Conservation (phyloP, 2,113 vertebrate species). For the Pyxicephalus adspersus region DNA sequence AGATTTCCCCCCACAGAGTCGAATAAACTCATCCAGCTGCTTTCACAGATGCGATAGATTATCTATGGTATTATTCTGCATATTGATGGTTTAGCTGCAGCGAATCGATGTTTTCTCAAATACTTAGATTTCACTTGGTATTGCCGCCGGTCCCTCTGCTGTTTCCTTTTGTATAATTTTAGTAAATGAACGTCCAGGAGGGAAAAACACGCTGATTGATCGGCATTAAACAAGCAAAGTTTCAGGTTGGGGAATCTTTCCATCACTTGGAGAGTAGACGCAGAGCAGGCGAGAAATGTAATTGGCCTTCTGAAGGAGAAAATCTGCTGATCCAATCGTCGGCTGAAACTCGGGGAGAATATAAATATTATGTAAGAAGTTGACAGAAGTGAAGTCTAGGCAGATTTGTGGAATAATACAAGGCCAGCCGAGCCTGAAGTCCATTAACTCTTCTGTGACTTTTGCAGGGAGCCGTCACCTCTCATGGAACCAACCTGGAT, state of each 20-base stretch:
- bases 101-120: too few relatives aligned
- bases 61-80: too few relatives aligned
- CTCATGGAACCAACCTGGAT: slow-evolving; percentile 84
- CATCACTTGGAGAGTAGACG: background rate
- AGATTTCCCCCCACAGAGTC: too few relatives aligned
- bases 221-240: too few relatives aligned
- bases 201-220: too few relatives aligned
- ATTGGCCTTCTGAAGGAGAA: background rate
- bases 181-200: too few relatives aligned
- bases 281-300: background rate
- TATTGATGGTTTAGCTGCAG: too few relatives aligned
- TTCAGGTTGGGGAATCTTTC: background rate
- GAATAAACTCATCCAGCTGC: too few relatives aligned
- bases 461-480: slow-evolving; percentile 77
- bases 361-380: background rate
- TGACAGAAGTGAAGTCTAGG: background rate
- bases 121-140: too few relatives aligned
- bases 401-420: background rate
- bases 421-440: background rate
- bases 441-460: slow-evolving; percentile 3
- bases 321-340: slow-evolving; percentile 14
- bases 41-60: too few relatives aligned
- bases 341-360: background rate
- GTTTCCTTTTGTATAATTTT: too few relatives aligned
- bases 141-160: too few relatives aligned